These are phyloP conservation scores for Formica aserva DNA, from an alignment of 2,888 invertebrate genomes.

Conservation along the genomic window DNA sequence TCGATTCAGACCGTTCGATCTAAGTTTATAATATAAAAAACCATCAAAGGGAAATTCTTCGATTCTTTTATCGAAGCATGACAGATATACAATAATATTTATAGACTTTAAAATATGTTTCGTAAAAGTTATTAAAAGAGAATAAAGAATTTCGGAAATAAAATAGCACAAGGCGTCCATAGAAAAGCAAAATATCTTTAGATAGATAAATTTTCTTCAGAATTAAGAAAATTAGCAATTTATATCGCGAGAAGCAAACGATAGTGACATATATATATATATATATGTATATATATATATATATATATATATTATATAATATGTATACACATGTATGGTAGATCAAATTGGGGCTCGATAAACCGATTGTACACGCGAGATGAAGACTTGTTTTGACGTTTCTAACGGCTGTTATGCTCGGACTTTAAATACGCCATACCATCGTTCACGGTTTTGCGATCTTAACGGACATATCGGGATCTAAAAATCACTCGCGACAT, in stretches of 20 bases:
- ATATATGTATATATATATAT: too few species aligned
- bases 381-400: constrained; percentile 19
- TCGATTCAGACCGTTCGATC: constrained; percentile 12
- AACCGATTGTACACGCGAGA: constrained; percentile 9
- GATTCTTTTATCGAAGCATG: neutral
- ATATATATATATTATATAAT: too few species aligned
- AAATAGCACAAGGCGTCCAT: neutral
- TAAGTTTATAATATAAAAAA: constrained; percentile 2
- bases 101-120: neutral
- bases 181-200: neutral
- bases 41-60: neutral
- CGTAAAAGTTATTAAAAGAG: neutral
- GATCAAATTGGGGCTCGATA: constrained; percentile 13
- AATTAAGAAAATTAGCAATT: neutral
- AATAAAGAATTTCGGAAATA: neutral
- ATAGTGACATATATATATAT: too few species aligned
- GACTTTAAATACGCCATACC: neutral
- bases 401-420: neutral
- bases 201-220: neutral
- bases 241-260: neutral
- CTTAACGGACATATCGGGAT: constrained; percentile 67
- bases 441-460: constrained; percentile 29
- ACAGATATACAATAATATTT: constrained; percentile 5
- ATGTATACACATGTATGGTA: neutral
- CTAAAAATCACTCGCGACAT: constrained; percentile 67